Conservation (phyloP, 1,140 invertebrate species). For the Drosophila nikananu region DNA sequence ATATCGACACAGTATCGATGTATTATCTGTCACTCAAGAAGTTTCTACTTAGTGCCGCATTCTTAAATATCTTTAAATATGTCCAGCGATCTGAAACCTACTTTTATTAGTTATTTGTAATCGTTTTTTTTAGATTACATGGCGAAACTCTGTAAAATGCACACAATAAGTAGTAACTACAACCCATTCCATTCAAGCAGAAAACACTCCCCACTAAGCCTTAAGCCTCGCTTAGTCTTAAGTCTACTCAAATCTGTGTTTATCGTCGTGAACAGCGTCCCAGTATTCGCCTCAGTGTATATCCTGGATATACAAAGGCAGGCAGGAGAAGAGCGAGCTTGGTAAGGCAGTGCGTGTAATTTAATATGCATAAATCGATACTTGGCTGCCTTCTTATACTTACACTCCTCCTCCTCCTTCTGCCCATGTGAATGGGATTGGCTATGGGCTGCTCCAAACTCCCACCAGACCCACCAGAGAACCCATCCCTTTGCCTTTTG, state of each 20-base stretch:
- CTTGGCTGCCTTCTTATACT: conserved; percentile 28
- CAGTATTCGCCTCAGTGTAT: conserved; percentile 11
- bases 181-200: background rate
- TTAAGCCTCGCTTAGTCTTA: background rate
- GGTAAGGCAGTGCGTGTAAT: conserved; percentile 67
- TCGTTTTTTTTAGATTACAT: background rate
- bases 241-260: background rate
- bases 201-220: background rate
- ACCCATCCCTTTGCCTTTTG: conserved; percentile 27
- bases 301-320: background rate
- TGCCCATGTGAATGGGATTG: conserved; percentile 39
- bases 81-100: background rate
- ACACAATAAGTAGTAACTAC: background rate
- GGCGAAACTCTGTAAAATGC: background rate
- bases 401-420: background rate
- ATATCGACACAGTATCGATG: no score
- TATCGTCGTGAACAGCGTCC: background rate
- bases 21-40: no score
- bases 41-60: no score
- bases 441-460: conserved; percentile 7
- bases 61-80: no score
- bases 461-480: conserved; percentile 5
- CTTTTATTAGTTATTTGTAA: background rate
- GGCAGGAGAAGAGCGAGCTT: background rate
- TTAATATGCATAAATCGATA: conserved; percentile 81